Evolutionary conservation across 2,797 vertebrate genomes (phyloP).

Genomic region (Scleropages formosus): DNA sequence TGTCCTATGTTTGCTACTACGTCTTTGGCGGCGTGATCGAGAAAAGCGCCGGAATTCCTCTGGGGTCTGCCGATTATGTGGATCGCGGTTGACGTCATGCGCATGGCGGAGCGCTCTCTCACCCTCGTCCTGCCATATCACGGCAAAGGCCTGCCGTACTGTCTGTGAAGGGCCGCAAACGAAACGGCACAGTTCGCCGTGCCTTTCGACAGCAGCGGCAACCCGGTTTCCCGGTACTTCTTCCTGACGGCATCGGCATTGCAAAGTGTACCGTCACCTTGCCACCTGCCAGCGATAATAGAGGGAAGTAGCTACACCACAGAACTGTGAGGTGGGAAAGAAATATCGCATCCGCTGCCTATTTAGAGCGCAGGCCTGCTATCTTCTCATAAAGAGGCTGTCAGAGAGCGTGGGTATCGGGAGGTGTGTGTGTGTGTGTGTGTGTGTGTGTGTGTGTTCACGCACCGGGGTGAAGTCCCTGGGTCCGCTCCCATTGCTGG

Average conservation of each 20-base stretch:
- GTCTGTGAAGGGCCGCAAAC: too few relatives aligned
- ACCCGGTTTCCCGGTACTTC: background rate
- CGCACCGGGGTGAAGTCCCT: too few relatives aligned
- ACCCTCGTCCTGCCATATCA: background rate
- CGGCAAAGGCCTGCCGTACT: background rate
- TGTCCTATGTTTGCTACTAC: background rate
- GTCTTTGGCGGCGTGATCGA: background rate
- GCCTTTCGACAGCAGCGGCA: background rate
- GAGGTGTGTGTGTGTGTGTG: background rate
- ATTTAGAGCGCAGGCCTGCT: conserved; percentile 39
- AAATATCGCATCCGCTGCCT: conserved; percentile 40
- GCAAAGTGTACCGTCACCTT: background rate
- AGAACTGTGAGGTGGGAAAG: conserved; percentile 30
- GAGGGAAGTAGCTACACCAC: background rate
- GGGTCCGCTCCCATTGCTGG: conserved; percentile 24
- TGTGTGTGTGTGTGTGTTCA: conserved; percentile 17
- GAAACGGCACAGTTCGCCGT: too few relatives aligned
- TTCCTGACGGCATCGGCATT: background rate
- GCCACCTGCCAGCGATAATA: background rate
- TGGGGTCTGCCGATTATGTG: background rate
- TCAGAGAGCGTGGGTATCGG: background rate
- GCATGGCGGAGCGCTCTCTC: background rate
- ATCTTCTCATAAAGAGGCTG: background rate
- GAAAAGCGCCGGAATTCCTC: background rate
- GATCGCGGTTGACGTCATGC: background rate